These are phyloP conservation scores for Rhabdomys dilectus DNA, from an alignment of 2,113 vertebrate genomes.

Conservation along the genomic window DNA sequence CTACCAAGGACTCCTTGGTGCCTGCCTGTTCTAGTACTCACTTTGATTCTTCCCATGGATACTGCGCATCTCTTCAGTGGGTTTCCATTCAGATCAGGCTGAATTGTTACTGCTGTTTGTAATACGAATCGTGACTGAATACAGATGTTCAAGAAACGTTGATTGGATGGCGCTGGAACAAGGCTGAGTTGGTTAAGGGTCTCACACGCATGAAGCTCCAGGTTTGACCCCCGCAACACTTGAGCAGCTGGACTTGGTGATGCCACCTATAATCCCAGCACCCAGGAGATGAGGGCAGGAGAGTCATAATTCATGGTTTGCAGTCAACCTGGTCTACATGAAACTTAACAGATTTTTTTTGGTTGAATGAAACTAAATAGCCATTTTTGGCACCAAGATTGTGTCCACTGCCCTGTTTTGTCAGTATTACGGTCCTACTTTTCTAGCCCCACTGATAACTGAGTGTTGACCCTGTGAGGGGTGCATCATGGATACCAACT, in stretches of 20 bases:
- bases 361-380: background rate
- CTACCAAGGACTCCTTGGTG: background rate
- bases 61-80: background rate
- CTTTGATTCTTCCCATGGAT: background rate
- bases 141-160: background rate
- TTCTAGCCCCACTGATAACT: background rate
- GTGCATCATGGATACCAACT: background rate
- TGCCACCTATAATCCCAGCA: background rate
- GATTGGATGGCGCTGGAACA: too few species aligned
- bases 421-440: background rate
- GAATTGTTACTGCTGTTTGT: background rate
- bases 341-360: too few species aligned
- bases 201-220: background rate
- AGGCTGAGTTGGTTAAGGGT: background rate
- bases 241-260: background rate
- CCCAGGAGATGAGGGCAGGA: background rate
- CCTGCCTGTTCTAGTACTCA: background rate
- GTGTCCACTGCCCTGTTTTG: background rate
- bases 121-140: background rate
- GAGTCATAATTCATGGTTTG: background rate
- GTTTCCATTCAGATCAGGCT: background rate
- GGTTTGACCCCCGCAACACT: background rate
- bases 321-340: background rate
- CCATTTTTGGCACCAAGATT: background rate
- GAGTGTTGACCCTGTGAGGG: background rate